phyloP scores from a whole-genome alignment of 2,113 vertebrate species.

The Siphamia tubifer region DNA sequence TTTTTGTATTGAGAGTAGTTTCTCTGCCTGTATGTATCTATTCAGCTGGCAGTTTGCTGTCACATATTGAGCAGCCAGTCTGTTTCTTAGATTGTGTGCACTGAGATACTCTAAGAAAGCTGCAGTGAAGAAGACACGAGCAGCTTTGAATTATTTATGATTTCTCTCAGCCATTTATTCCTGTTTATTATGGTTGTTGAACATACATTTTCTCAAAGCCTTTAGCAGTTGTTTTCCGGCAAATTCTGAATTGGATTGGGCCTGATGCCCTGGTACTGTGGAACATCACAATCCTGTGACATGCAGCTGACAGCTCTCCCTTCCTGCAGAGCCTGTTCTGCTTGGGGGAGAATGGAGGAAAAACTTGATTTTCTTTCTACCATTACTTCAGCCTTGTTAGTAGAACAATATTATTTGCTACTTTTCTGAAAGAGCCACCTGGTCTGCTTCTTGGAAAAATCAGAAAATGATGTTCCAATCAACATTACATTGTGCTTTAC shows the following conservation, averaged over 20 bases:
- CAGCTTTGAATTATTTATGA: conserved; percentile 75
- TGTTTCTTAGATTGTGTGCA: conserved; percentile 37
- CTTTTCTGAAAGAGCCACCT: neutral
- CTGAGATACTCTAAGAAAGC: conserved; percentile 38
- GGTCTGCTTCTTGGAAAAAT: conserved; percentile 29
- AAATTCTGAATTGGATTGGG: conserved; percentile 54
- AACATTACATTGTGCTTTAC: conserved; percentile 33
- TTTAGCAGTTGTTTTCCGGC: conserved; percentile 54
- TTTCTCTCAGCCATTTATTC: conserved; percentile 62
- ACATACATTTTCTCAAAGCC: conserved; percentile 72
- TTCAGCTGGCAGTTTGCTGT: conserved; percentile 34
- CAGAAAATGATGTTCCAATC: conserved; percentile 40
- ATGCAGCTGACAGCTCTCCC: conserved; percentile 57
- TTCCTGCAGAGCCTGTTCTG: conserved; percentile 37
- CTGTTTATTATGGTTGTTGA: conserved; percentile 70
- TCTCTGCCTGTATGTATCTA: conserved; percentile 19
- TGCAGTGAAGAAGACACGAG: conserved; percentile 39
- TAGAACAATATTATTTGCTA: conserved; percentile 32
- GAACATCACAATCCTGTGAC: conserved; percentile 58
- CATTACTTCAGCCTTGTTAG: conserved; percentile 42
- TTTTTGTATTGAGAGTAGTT: neutral
- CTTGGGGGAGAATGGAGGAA: conserved; percentile 25
- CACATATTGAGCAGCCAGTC: conserved; percentile 48
- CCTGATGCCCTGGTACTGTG: conserved; percentile 33
- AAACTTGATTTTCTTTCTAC: conserved; percentile 23